phyloP scores from a whole-genome alignment of 2,797 vertebrate genomes.

The Rhynchotus rufescens region DNA sequence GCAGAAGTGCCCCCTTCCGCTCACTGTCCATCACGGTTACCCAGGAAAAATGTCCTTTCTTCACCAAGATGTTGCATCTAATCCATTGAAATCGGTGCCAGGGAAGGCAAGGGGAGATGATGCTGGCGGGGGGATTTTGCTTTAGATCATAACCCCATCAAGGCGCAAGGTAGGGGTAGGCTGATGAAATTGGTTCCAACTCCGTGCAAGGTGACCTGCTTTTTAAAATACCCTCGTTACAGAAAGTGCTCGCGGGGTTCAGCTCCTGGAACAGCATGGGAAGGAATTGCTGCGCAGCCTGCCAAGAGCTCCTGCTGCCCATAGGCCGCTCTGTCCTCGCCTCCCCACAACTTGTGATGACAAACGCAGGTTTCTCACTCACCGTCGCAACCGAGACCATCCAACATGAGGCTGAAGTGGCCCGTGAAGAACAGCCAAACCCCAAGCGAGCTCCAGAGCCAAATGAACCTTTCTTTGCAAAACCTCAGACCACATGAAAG shows the following conservation, averaged over 20 bases:
- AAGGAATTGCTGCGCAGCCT: rapidly evolving
- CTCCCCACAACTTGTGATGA: background rate
- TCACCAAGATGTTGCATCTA: background rate
- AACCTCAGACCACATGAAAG: slow-evolving; percentile 70
- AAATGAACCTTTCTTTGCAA: slow-evolving; percentile 60
- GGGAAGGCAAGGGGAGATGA: background rate
- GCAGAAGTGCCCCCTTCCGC: background rate
- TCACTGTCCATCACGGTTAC: background rate
- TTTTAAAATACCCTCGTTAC: background rate
- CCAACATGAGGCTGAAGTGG: background rate
- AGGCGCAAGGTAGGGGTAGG: background rate
- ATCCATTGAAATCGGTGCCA: background rate
- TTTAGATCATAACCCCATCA: no score
- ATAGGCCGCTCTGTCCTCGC: background rate
- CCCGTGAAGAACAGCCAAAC: slow-evolving; percentile 41
- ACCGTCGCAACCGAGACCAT: background rate
- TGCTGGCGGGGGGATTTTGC: rapidly evolving
- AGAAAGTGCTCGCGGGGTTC: background rate
- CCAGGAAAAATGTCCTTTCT: background rate
- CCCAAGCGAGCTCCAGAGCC: background rate
- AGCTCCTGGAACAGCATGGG: background rate
- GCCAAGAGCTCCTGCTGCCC: background rate
- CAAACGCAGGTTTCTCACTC: background rate
- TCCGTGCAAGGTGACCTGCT: background rate
- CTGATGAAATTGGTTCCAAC: background rate